These are phyloP conservation scores for Hemiscyllium ocellatum DNA, from an alignment of 2,113 vertebrate genomes.

Conservation along the genomic window DNA sequence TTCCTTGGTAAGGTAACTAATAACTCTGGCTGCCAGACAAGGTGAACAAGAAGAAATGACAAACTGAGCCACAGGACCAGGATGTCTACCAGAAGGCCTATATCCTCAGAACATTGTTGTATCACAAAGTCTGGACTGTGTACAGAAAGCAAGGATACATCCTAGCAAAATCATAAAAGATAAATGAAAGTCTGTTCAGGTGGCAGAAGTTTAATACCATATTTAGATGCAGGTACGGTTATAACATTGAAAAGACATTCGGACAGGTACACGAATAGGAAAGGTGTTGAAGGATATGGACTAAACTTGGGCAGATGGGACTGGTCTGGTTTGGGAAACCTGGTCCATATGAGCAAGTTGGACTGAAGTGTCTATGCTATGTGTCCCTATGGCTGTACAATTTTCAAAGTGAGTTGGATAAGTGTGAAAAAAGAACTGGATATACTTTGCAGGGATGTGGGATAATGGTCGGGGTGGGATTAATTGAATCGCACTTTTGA, in stretches of 20 bases:
- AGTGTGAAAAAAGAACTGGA: too few species aligned
- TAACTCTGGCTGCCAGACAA: not conserved
- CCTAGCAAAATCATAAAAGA: too few species aligned
- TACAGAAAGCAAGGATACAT: not conserved
- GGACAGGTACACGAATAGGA: too few species aligned
- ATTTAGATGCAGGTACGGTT: too few species aligned
- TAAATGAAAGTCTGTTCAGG: too few species aligned
- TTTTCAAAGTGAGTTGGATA: not conserved
- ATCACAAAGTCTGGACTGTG: not conserved
- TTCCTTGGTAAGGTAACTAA: not conserved
- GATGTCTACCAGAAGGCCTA: not conserved
- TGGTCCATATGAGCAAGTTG: too few species aligned
- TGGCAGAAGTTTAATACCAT: not conserved
- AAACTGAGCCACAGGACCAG: not conserved
- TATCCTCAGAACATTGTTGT: not conserved
- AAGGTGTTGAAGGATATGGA: too few species aligned
- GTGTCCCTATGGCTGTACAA: not conserved
- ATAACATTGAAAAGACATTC: too few species aligned
- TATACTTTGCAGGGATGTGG: not conserved
- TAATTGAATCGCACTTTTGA: not conserved
- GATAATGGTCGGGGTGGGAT: not conserved
- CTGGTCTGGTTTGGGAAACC: too few species aligned
- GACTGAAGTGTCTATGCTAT: too few species aligned
- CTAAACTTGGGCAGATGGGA: too few species aligned
- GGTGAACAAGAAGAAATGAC: not conserved